Base-by-base conservation (phyloP, 1,140 invertebrate species). In the Rhagoletis zephyria region DNA sequence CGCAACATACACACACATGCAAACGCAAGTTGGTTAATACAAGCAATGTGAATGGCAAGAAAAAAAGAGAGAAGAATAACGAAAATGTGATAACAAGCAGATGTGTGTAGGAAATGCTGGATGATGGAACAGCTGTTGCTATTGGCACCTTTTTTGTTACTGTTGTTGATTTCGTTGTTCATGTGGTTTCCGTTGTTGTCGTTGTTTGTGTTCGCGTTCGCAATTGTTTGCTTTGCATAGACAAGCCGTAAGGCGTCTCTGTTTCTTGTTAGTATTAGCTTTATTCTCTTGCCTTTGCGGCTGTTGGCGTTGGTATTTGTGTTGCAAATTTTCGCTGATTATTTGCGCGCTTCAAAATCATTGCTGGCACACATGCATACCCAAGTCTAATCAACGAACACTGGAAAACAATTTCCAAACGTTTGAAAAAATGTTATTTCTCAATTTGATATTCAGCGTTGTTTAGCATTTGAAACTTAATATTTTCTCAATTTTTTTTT, bases 311-410 rank as follows among this genome's bases (percentile, higher is more conserved):
- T 30, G 45, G n/a, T 56, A 19, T 81, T 81, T 81, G 48, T 56
- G 74, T 81, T 81, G 74, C 74, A 16, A 81, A 81, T 81, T 81
- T 81, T 81, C 74, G 45, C 74, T 81, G 45, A 81, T 81, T 81
- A 81, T 48, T 48, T n/a, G 74, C n/a, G 48, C 74, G 56, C 3
- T 42, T 2, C 42, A 77, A 77, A 10, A 30, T 14, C 63, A 19
- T 9, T 19, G 63, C 63, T 7, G 5, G 51, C 10, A 56, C 1
- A 56, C 51, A 2, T 56, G 51, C 51, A 56, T 56, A 30, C 30
- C 30, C 30, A 30, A 30, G 30, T 30, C 30, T 30, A 30, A 30
- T 30, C 30, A 30, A 30, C 30, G 30, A 30, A 30, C 30, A 30
- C 30, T 30, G 30, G 30, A 30, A 30, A n/a, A n/a, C n/a, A n/a